A percentile compares a stretch with the other conserved stretches of the same genome.
Evolutionary conservation across 2,888 invertebrate genomes (phyloP).

Genomic region (Eupithecia dodoneata): DNA sequence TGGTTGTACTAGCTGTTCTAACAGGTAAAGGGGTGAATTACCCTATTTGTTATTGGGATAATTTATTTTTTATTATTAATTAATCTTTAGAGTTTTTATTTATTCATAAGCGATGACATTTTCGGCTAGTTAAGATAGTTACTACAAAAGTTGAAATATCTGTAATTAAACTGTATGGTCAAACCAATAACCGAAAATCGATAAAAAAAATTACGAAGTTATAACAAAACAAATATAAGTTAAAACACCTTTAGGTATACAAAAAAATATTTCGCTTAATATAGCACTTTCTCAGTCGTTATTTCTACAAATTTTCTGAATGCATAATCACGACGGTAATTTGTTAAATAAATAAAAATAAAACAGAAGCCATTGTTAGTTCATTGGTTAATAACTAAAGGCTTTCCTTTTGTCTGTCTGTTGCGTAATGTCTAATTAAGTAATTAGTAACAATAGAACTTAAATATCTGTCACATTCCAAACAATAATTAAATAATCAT

Average conservation of each 20-base stretch:
- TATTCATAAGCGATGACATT: not conserved
- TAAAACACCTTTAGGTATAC: not conserved
- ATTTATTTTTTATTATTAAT: not conserved
- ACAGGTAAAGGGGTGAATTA: slow-evolving; percentile 63
- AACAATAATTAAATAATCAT: not conserved
- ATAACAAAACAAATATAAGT: not conserved
- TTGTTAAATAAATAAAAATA: slow-evolving; percentile 39
- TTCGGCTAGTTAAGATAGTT: not conserved
- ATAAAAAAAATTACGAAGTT: not conserved
- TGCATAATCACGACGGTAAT: slow-evolving; percentile 20
- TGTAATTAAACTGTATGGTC: not conserved
- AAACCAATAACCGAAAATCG: not conserved
- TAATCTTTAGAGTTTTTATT: not conserved
- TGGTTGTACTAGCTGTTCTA: slow-evolving; percentile 65
- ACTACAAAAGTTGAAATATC: not conserved
- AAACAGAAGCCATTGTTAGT: slow-evolving; percentile 38
- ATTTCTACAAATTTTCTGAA: slow-evolving; percentile 24
- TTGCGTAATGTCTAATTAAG: slow-evolving; percentile 32
- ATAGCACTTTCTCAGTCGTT: slow-evolving; percentile 15
- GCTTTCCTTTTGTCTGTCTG: slow-evolving; percentile 41
- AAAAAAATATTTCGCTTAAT: not conserved
- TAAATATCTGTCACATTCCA: slow-evolving; percentile 16
- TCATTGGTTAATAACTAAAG: slow-evolving; percentile 39
- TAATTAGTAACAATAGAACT: slow-evolving; percentile 32
- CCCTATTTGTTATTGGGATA: slow-evolving; percentile 2